Base-by-base conservation (phyloP, 2,888 invertebrate genomes). In the Toxonevra muliebris region DNA sequence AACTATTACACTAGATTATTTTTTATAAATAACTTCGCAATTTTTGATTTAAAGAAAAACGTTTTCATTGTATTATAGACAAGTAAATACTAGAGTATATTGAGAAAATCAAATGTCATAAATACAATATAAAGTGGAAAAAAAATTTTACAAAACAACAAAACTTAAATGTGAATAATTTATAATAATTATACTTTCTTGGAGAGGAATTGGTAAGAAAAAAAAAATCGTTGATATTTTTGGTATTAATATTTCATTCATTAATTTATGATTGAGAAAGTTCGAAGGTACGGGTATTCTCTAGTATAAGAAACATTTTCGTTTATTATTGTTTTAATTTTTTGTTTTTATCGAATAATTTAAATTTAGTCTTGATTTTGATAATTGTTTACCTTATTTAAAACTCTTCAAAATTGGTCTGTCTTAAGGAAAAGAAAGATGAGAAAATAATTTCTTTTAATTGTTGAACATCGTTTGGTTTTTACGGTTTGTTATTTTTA, bases 361-460 rank as follows among this genome's bases (percentile, higher is more conserved):
- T 19, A 58, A 20, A 53, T 63, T 53, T 64, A 61, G 61, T 15
- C 62, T 68, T 70, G 55, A 60, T 62, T 58, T 77, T 69, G 69
- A 71, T 67, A 77, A 77, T 81, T 78, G 82, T 84, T 84, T 84
- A 84, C 84, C 84, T 84, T 84, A 80, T 81, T 78, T 50, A 80
- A 79, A 82, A 82, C 79, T 82, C 83, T 80, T 83, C 84, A 81
- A 81, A 82, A 82, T 77, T 82, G 82, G 83, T 82, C 81, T 82
- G 83, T 85, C 82, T 84, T 83, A 80, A 78, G 77, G 74, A 83
- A 85, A 83, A 84, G 84, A 84, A 83, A 84, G 81, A 82, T 82
- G 82, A 84, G 81, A 83, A 84, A 84, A 81, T 82, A 83, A 79
- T 80, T 77, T 79, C 78, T 77, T 81, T 82, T 81, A 81, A 78